Base-by-base conservation (phyloP, 2,888 invertebrate genomes). In the Leptarthrus brevirostris region DNA sequence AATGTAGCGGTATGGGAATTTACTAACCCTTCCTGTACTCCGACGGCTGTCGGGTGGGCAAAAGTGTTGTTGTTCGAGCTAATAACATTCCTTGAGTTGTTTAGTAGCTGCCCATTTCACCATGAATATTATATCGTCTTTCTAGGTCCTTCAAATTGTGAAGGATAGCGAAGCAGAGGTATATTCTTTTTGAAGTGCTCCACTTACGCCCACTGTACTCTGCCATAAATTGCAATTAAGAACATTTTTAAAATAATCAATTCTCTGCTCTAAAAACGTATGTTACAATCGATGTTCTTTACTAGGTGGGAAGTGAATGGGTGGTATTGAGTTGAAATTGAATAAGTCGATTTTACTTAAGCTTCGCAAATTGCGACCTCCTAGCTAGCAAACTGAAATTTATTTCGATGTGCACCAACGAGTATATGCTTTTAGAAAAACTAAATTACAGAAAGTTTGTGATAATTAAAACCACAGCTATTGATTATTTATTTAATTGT, bases 91-190 rank as follows among this genome's bases (percentile, higher is more conserved):
- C 69, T 52, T 69, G 52, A 52, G 52, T 69, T 69, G 69, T 52
- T 69, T 52, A 69, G 69, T 69, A 69, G 69, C 69, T 52, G 69
- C 69, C 69, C 69, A 69, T 69, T 66, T 69, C 52, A 69, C 69
- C 69, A 69, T 69, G 69, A 69, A 69, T 69, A 69, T 69, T 69
- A 52, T 52, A 69, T 69, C 49, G 30, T 69, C 69, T 69, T 66
- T 69, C 52, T 34, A 69, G 52, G n/a, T 52, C 52, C 52, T 69
- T 52, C 69, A 69, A 52, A 49, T 49, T 52, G 49, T 52, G 52
- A 49, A 34, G 69, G 36, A 52, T 69, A 34, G 34, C 52, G 30
- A 30, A 30, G 49, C 47, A 44, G 69, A 52, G 69, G 34, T 20
- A 34, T 52, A 69, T 69, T 69, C 30, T 69, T 69, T 52, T 34